These are phyloP conservation scores for Gorilla gorilla DNA, from an alignment of 2,113 vertebrate species.

Conservation along the genomic window DNA sequence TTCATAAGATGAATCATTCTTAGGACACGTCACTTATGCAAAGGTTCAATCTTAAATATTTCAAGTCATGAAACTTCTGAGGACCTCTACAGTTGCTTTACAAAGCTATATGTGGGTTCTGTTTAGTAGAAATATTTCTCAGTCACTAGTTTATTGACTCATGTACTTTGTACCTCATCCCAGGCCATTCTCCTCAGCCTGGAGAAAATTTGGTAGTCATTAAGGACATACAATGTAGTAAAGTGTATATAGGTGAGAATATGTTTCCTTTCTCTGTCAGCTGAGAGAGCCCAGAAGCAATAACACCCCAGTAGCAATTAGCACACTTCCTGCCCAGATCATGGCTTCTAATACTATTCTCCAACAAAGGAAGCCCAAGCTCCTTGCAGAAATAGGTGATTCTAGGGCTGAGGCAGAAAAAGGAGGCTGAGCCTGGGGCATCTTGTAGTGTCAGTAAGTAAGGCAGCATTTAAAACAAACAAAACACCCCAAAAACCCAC, in stretches of 20 bases:
- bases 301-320: neutral
- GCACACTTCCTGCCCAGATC: fast-evolving
- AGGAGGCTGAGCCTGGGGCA: neutral
- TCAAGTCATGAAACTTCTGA: neutral
- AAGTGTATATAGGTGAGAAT: neutral
- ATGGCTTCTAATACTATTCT: neutral
- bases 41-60: neutral
- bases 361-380: neutral
- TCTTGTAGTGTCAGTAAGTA: neutral
- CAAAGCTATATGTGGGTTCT: neutral
- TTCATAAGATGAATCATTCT: neutral
- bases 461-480: neutral
- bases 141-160: neutral
- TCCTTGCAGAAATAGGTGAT: neutral
- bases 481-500: neutral
- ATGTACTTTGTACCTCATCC: neutral
- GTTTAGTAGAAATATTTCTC: neutral
- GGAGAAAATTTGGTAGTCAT: neutral
- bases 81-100: neutral
- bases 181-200: neutral
- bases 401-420: neutral
- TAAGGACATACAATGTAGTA: neutral
- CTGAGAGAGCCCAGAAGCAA: neutral
- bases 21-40: neutral
- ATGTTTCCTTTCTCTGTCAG: neutral